Conservation (phyloP, 1,140 invertebrate species). For the Drosophila cardini region DNA sequence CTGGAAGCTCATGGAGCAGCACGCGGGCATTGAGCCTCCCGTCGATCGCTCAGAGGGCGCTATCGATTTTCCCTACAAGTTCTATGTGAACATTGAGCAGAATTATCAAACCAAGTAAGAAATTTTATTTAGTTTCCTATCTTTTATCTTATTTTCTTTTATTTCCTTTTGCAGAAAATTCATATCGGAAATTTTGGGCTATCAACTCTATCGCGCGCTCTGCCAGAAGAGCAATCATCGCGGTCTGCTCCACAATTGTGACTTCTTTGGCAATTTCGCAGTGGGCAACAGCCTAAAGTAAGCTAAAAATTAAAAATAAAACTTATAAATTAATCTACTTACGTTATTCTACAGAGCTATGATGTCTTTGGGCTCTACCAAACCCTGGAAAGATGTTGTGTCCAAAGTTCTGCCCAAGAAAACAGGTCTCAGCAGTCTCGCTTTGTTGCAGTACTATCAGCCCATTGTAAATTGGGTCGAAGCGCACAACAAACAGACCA, state of each 20-base stretch:
- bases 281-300: constrained; percentile 85
- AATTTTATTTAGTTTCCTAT: neutral
- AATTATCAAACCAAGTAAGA: constrained; percentile 74
- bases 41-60: constrained; percentile 85
- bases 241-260: constrained; percentile 86
- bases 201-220: constrained; percentile 87
- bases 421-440: constrained; percentile 84
- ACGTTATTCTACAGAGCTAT: constrained; percentile 80
- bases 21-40: constrained; percentile 88
- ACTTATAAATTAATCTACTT: neutral
- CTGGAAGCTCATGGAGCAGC: constrained; percentile 86
- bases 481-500: constrained; percentile 71
- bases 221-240: constrained; percentile 87
- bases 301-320: neutral
- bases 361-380: constrained; percentile 86
- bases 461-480: constrained; percentile 80
- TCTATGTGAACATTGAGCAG: constrained; percentile 78
- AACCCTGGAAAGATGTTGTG: constrained; percentile 87
- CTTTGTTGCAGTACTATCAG: constrained; percentile 83
- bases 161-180: constrained; percentile 61
- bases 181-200: constrained; percentile 77
- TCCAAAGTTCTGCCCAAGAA: constrained; percentile 85
- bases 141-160: neutral
- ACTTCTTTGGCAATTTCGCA: constrained; percentile 86
- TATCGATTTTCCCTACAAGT: constrained; percentile 87